Base-by-base conservation (phyloP, 2,797 vertebrate species). In the Periparus ater region DNA sequence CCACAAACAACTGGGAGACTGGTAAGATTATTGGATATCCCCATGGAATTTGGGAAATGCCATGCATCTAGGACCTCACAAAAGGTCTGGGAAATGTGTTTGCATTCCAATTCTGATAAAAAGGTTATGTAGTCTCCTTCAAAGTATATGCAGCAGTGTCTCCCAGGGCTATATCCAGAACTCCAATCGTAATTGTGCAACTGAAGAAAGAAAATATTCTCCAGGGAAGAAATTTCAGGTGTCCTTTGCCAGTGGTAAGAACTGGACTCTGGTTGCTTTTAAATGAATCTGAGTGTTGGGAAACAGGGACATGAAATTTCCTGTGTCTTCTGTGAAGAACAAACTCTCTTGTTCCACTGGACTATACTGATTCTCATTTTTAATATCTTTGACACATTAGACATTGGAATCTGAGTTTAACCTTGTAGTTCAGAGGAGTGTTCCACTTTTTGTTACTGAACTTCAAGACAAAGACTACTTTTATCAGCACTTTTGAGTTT, bases 11-110 rank as follows among this genome's bases (percentile, higher is more conserved):
- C 21, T 23, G 80, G 45, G 29, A 50, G 34, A 71, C 19, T 77
- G 48, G 29, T 67, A 91, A 85, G 75, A 77, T 87, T 85, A 82
- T 29, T 57, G 17, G n/a, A 77, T 80, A 89, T 85, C 61, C 40
- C 32, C 38, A 54, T 79, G 68, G 89, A 95, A 89, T 93, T 21
- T 92, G 53, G 48, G 84, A 94, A 92, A 95, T 91, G 63, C 21
- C 17, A 44, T 87, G 50, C 60, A 57, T 91, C 53, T 77, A 63
- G 36, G 89, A 89, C 48, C 61, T 89, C 42, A 57, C 72, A 71
- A 91, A 91, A 50, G 34, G 27, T 85, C 40, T 92, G 36, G 51
- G 42, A 91, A 88, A 60, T 0, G 0, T 47, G 57, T 26, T 89
- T 89, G 68, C 67, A 74, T 93, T 95, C 48, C 60, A 45, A 26